Evolutionary conservation across 2,797 vertebrate genomes (phyloP).

Genomic region (Thunnus albacares): DNA sequence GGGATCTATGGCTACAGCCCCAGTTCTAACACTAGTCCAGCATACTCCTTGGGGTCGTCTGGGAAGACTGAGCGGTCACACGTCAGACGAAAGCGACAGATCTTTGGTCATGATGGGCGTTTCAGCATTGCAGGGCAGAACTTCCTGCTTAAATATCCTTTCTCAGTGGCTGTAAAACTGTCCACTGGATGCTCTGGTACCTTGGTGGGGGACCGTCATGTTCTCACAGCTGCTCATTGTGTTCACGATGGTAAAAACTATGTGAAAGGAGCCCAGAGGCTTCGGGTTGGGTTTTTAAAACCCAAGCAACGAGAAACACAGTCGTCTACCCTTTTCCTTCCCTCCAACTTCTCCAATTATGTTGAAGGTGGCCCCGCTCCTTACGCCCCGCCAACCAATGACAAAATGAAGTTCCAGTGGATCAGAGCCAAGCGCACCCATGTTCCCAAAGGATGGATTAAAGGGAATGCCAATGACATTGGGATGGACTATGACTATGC

Average conservation of each 20-base stretch:
- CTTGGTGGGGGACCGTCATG: slow-evolving; percentile 93
- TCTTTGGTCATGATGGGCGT: slow-evolving; percentile 95
- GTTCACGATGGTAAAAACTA: slow-evolving; percentile 98
- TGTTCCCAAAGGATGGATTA: slow-evolving; percentile 98
- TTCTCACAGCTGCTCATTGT: slow-evolving; percentile 97
- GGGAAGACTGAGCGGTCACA: slow-evolving; percentile 69
- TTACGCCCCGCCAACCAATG: slow-evolving; percentile 62
- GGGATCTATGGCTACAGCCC: slow-evolving; percentile 90
- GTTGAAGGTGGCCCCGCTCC: slow-evolving; percentile 55
- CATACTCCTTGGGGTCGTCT: slow-evolving; percentile 57
- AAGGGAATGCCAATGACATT: slow-evolving; percentile 95
- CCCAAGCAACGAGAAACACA: slow-evolving; percentile 87
- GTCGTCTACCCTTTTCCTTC: slow-evolving; percentile 67
- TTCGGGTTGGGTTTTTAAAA: slow-evolving; percentile 95
- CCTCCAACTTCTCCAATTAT: slow-evolving; percentile 81
- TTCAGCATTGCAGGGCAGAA: slow-evolving; percentile 95
- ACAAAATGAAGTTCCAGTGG: slow-evolving; percentile 98
- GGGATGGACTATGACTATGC: slow-evolving; percentile 99
- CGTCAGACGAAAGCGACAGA: slow-evolving; percentile 91
- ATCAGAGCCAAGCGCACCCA: slow-evolving; percentile 97
- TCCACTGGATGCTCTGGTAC: slow-evolving; percentile 98
- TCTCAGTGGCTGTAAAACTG: slow-evolving; percentile 96
- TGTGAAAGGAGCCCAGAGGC: slow-evolving; percentile 96
- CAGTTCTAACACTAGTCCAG: slow-evolving; percentile 36
- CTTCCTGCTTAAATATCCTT: slow-evolving; percentile 95